Evolutionary conservation across 2,113 vertebrate species (phyloP).

Genomic region (Microtus pennsylvanicus): DNA sequence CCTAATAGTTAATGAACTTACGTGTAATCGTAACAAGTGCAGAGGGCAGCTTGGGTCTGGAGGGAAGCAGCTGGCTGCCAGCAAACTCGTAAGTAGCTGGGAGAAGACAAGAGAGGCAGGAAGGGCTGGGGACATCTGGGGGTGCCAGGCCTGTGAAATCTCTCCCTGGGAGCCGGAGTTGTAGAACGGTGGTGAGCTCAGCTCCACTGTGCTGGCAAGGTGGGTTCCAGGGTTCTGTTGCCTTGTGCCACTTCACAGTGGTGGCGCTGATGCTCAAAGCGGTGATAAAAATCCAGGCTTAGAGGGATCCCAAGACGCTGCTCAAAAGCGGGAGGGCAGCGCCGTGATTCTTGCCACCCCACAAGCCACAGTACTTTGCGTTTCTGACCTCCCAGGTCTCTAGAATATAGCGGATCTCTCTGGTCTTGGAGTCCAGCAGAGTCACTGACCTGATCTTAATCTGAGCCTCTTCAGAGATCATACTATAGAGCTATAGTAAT

Average conservation of each 20-base stretch:
- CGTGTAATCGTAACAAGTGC: background rate
- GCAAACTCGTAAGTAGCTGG: background rate
- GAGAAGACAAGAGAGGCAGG: too few relatives aligned
- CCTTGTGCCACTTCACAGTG: background rate
- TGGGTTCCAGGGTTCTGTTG: background rate
- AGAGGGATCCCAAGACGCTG: background rate
- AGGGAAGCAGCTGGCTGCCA: background rate
- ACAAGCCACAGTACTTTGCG: too few relatives aligned
- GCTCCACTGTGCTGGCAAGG: background rate
- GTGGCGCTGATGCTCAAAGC: background rate
- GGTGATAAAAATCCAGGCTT: background rate
- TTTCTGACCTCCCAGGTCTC: background rate
- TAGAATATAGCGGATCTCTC: accelerated
- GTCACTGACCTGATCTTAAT: background rate
- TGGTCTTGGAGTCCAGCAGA: background rate
- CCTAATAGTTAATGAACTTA: constrained; percentile 24
- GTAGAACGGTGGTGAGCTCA: background rate
- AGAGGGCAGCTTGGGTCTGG: background rate
- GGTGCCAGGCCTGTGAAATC: background rate
- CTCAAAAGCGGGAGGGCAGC: background rate
- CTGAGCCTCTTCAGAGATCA: background rate
- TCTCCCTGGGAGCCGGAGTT: background rate
- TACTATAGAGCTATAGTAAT: background rate
- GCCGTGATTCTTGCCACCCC: too few relatives aligned
- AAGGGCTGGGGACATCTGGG: background rate